Conservation (phyloP, 2,797 vertebrate genomes). For the Cossypha niveicapilla region DNA sequence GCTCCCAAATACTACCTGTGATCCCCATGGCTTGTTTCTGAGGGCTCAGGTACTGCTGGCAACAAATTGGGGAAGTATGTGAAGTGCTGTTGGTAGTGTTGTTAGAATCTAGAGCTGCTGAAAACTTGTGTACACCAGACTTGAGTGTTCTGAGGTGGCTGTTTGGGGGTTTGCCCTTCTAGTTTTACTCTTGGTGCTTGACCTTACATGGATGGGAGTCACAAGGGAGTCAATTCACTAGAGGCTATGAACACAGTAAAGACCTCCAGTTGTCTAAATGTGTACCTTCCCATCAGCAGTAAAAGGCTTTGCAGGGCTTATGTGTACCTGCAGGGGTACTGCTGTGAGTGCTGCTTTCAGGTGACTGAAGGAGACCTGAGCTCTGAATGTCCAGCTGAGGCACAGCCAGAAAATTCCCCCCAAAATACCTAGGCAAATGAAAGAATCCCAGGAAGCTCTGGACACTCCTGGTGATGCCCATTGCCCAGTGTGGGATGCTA, state of each 20-base stretch:
- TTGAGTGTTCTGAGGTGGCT: neutral
- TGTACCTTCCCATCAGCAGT: neutral
- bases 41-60: neutral
- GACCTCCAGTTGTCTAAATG: neutral
- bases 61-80: neutral
- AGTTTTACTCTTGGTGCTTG: neutral
- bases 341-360: neutral
- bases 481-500: accelerated
- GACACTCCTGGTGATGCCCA: neutral
- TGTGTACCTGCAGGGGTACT: neutral
- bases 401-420: neutral
- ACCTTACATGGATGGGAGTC: neutral
- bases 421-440: neutral
- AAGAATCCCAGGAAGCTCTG: neutral
- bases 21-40: neutral
- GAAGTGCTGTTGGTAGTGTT: neutral
- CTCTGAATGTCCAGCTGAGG: neutral
- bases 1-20: neutral
- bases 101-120: neutral
- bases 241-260: neutral
- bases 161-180: neutral
- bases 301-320: neutral
- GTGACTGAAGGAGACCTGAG: neutral
- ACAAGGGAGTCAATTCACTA: neutral
- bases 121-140: neutral